A percentile compares a stretch with the other conserved stretches of the same genome.
phyloP scores from a whole-genome alignment of 2,888 invertebrate species.

The Dicyrtoma fusca region DNA sequence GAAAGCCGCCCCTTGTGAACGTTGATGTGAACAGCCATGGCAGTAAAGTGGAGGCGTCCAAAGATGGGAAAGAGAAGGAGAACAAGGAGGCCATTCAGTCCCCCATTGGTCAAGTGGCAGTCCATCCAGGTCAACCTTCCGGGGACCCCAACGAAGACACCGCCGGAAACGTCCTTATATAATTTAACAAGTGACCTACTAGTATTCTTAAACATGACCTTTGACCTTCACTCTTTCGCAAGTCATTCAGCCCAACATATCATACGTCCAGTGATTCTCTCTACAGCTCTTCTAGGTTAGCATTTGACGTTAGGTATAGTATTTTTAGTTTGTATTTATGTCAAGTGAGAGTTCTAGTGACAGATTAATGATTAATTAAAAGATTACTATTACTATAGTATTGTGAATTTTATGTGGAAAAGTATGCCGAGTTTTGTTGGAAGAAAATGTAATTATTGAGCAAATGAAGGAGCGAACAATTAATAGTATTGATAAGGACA shows the following conservation, averaged over 20 bases:
- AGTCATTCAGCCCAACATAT: neutral
- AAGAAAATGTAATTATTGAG: no score
- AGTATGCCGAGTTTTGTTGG: neutral
- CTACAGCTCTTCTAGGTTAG: neutral
- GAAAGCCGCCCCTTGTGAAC: neutral
- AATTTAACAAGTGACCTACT: constrained; percentile 8
- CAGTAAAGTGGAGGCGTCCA: neutral
- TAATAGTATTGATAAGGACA: neutral
- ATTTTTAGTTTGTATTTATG: neutral
- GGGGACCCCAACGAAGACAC: constrained; percentile 53
- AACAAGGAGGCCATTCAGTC: constrained; percentile 41
- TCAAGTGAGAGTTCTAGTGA: neutral
- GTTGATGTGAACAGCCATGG: neutral
- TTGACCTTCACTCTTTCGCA: neutral
- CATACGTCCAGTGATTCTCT: neutral
- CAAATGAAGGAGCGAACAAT: no score
- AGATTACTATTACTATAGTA: neutral
- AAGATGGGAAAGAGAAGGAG: constrained; percentile 21
- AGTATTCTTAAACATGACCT: neutral
- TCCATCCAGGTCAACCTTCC: constrained; percentile 44
- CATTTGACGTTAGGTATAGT: neutral
- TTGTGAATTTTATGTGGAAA: neutral
- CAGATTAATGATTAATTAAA: neutral
- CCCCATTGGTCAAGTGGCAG: constrained; percentile 40
- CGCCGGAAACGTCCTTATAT: constrained; percentile 52